Percentiles rank a stretch among this genome's conserved stretches.
phyloP scores from a whole-genome alignment of 2,113 vertebrate species.

The Neoarius graeffei region DNA sequence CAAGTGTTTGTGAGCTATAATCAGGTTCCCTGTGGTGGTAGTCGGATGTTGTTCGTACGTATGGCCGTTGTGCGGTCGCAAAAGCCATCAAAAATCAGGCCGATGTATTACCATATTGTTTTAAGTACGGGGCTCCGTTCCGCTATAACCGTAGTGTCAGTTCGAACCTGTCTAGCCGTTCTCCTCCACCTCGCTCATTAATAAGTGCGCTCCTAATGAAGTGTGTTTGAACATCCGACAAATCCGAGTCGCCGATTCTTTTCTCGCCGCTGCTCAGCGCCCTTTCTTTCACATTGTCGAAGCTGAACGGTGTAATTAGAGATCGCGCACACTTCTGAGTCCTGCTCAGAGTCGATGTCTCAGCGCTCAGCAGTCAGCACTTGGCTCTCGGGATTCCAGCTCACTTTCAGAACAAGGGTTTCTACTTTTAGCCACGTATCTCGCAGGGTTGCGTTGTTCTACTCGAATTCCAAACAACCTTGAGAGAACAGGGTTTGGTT shows the following conservation, averaged over 20 bases:
- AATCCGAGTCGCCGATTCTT: background rate
- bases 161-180: no score
- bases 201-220: no score
- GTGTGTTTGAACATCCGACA: background rate
- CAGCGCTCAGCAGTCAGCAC: background rate
- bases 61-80: no score
- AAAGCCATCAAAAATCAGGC: no score
- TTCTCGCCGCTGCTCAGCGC: background rate
- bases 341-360: background rate
- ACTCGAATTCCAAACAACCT: constrained; percentile 12
- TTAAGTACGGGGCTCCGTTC: no score
- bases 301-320: background rate
- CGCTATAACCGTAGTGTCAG: no score
- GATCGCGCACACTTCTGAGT: background rate
- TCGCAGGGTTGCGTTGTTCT: background rate
- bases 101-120: no score
- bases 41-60: no score
- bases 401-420: constrained; percentile 5
- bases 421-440: background rate
- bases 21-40: no score
- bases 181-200: no score
- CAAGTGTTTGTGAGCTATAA: no score
- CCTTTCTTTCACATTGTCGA: background rate
- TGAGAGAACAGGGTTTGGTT: background rate
- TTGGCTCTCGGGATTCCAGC: constrained; percentile 9